Percentiles rank a stretch among this genome's conserved stretches.
Evolutionary conservation across 2,797 vertebrate genomes (phyloP).

Genomic region (Micromesistius poutassou): DNA sequence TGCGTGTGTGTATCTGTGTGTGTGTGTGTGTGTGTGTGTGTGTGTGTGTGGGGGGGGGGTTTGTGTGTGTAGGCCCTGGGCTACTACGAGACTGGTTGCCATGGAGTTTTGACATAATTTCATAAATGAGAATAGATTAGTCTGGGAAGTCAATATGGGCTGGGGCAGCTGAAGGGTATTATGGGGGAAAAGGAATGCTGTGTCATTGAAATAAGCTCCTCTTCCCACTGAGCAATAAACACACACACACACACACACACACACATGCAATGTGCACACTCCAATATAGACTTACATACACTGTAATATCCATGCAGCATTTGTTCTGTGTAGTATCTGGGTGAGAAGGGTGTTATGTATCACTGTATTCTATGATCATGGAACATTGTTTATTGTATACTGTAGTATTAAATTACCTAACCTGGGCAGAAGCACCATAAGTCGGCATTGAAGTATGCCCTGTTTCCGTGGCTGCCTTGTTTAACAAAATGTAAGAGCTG

Average conservation of each 20-base stretch:
- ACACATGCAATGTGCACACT: not conserved
- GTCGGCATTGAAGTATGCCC: no score
- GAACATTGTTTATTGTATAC: no score
- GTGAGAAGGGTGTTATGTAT: no score
- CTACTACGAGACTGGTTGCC: conserved; percentile 60
- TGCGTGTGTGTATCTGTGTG: conserved; percentile 2
- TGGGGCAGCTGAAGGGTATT: conserved; percentile 61
- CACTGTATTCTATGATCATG: no score
- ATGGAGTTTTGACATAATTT: conserved; percentile 73
- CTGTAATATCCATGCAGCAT: not conserved
- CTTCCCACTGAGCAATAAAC: conserved; percentile 42
- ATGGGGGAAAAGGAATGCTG: conserved; percentile 45
- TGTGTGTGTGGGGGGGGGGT: conserved; percentile 16
- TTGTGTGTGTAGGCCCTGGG: conserved; percentile 52
- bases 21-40: not conserved
- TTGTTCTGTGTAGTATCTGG: not conserved
- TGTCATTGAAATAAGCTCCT: conserved; percentile 55
- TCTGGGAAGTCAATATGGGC: conserved; percentile 65
- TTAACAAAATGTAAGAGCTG: no score
- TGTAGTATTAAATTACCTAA: no score
- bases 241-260: conserved; percentile 7
- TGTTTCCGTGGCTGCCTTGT: no score
- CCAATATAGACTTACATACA: no score
- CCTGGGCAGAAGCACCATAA: no score
- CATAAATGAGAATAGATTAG: conserved; percentile 71